Evolutionary conservation across 2,797 vertebrate species (phyloP), one percentile per base, ranked within the genome.

Genomic region (Enteromius argenteus): DNA sequence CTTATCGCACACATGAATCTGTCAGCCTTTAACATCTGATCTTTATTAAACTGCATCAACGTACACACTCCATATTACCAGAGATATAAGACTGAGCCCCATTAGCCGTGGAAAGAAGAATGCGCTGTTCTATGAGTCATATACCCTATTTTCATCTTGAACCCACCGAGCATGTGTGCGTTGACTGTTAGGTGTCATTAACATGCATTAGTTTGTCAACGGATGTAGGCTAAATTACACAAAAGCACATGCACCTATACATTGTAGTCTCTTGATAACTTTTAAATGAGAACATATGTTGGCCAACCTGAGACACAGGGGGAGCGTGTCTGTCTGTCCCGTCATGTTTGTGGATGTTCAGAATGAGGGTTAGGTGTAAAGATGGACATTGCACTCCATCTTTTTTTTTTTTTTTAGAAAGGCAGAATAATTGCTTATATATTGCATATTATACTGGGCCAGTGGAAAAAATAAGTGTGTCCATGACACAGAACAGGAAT

Each of bases 331-430:
- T 62, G 68, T 77, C 23, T 72, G 44, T 79, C 42, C 67, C 58
- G 68, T 75, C 80, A 56, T 81, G 66, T 62, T 32, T 8, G 62
- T 66, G n/a, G 39, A 46, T 80, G 30, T 74, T 51, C 37, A 76
- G 30, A 75, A 17, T 86, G 74, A 86, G 72, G 32, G 74, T 82
- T 83, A 13, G 81, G 21, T 67, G 19, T 75, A 75, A 72, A 35
- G 32, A 32, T 72, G 42, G 72, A 46, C 21, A 37, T 44, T 83
- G 75, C 46, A 78, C 44, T 46, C 51, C 1, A 5, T 71, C 5
- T 0, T 4, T 64, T 79, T 46, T 32, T 19, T 17, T 32, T 66
- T 6, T 15, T 75, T 56, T 15, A 51, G 37, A 15, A 82, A 23
- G 27, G 17, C 69, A 49, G 35, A 58, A 19, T 82, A 2, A 35